Evolutionary conservation across 2,797 vertebrate species (phyloP), one percentile per base, ranked within the genome.

Genomic region (Erithacus rubecula): DNA sequence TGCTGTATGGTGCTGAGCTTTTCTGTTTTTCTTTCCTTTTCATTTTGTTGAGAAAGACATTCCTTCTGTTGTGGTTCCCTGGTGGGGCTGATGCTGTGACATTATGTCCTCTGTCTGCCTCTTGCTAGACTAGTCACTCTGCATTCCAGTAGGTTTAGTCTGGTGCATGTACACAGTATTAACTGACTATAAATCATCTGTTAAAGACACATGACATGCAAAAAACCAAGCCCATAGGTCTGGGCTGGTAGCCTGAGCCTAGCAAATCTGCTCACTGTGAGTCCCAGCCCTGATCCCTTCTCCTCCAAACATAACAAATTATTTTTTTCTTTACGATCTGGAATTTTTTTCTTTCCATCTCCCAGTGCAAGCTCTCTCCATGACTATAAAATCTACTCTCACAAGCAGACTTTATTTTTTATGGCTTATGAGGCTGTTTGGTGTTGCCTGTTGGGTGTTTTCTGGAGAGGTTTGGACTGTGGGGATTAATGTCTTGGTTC

Each of bases 71-170:
- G 92, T 93, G 85, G 87, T 87, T 96, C 93, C 58, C 70, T 79
- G 47, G 64, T 67, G 90, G 85, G 80, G 80, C 92, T 84, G 59
- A 83, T 92, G 87, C 81, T 69, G 59, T 80, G 89, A 86, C 87
- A 83, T 83, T 95, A 39, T 82, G 90, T 90, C 94, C 91, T 95
- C 74, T 4, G 26, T 86, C 72, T 94, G 95, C 80, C 67, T 87
- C 84, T 89, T 76, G 93, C 85, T 88, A 79, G 92, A 90, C 90
- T 58, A 85, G 83, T 94, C 90, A 79, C 81, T 85, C 91, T 44
- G 81, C 90, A 95, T 96, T 94, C 94, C 95, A 86, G 70, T 72
- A 94, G 92, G 20, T 95, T 94, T 95, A 92, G 91, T 84, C 79
- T 94, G 79, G 39, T 87, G 74, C 78, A 75, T 74, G 53, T 74